These are phyloP conservation scores for Catocala nupta DNA, from an alignment of 2,888 invertebrate species.

Conservation along the genomic window DNA sequence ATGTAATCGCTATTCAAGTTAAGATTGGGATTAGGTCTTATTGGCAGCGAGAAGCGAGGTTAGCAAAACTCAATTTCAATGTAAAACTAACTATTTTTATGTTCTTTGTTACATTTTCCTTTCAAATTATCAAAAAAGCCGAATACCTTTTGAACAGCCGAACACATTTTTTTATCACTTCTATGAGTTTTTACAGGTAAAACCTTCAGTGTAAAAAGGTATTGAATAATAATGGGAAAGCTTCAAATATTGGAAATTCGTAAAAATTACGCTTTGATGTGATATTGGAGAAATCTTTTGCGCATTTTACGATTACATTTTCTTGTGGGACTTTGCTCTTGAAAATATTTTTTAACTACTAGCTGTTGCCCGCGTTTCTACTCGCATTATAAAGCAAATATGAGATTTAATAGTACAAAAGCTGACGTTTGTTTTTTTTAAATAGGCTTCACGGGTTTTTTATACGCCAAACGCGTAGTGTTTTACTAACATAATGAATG, in stretches of 20 bases:
- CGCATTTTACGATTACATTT: neutral
- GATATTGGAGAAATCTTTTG: neutral
- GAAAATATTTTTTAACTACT: neutral
- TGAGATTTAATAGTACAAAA: too few relatives aligned
- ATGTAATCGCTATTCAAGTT: too few relatives aligned
- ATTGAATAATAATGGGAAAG: slow-evolving; percentile 18
- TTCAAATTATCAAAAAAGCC: neutral
- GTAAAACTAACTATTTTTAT: neutral
- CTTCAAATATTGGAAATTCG: slow-evolving; percentile 4
- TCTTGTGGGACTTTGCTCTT: neutral
- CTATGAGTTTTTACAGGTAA: slow-evolving; percentile 19
- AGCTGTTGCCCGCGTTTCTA: too few relatives aligned
- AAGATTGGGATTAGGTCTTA: too few relatives aligned
- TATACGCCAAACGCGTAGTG: too few relatives aligned
- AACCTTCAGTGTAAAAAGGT: slow-evolving; percentile 5
- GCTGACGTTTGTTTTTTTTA: too few relatives aligned
- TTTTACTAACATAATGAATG: too few relatives aligned
- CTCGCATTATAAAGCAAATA: too few relatives aligned
- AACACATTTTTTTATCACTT: slow-evolving; percentile 1
- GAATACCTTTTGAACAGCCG: neutral
- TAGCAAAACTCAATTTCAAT: neutral
- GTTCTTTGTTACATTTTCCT: slow-evolving; percentile 1
- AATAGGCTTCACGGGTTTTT: too few relatives aligned
- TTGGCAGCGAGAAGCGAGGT: too few relatives aligned
- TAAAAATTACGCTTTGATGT: slow-evolving; percentile 14